These are phyloP conservation scores for Barypeithes pellucidus DNA, from an alignment of 2,888 invertebrate genomes.

Conservation along the genomic window DNA sequence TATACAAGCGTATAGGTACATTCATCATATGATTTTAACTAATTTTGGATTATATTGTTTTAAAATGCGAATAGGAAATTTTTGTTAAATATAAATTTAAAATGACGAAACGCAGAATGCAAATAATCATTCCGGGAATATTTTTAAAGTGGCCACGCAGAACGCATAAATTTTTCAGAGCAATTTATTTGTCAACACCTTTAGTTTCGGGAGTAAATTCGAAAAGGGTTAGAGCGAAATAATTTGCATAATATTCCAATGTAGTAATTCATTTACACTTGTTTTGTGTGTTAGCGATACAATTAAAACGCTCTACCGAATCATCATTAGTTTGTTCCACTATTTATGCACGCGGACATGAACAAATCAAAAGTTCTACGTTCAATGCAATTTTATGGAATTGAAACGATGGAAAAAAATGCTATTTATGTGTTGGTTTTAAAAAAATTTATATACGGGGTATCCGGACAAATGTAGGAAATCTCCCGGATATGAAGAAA, in stretches of 20 bases:
- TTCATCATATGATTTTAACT: no score
- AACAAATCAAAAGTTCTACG: slow-evolving; percentile 11
- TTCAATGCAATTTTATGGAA: not conserved
- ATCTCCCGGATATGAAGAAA: no score
- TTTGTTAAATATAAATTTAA: not conserved
- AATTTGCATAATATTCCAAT: slow-evolving; percentile 61
- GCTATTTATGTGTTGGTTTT: no score
- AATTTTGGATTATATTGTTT: no score
- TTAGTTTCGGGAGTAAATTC: slow-evolving; percentile 56
- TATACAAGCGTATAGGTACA: no score
- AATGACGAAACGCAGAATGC: slow-evolving; percentile 21
- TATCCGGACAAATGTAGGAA: no score
- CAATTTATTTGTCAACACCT: slow-evolving; percentile 60
- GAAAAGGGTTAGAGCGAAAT: slow-evolving; percentile 58
- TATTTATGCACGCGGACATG: slow-evolving; percentile 43
- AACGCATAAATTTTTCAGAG: slow-evolving; percentile 54
- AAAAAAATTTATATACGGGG: no score
- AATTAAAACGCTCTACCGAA: slow-evolving; percentile 47
- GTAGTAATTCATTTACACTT: slow-evolving; percentile 57
- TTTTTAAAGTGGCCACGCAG: slow-evolving; percentile 45
- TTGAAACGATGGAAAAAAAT: not conserved
- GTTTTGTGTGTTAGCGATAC: slow-evolving; percentile 50
- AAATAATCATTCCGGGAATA: slow-evolving; percentile 42
- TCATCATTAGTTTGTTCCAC: slow-evolving; percentile 53
- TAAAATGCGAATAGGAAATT: not conserved